These are phyloP conservation scores for Miichthys miiuy DNA, from an alignment of 2,797 vertebrate species.

Conservation along the genomic window DNA sequence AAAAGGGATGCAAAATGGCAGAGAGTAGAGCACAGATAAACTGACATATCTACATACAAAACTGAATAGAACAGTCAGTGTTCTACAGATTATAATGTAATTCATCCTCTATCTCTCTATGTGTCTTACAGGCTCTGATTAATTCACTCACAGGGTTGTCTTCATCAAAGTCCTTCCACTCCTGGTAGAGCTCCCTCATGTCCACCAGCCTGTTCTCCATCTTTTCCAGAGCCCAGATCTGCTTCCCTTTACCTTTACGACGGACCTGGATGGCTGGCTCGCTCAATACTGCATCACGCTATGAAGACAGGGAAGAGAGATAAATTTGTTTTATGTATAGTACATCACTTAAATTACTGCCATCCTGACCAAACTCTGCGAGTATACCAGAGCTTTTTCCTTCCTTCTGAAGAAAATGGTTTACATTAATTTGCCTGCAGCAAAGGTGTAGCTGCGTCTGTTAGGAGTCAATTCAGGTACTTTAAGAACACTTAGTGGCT, in stretches of 20 bases:
- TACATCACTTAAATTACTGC: background rate
- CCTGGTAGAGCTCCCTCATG: conserved; percentile 98
- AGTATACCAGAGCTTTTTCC: background rate
- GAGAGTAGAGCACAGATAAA: background rate
- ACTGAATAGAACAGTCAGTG: background rate
- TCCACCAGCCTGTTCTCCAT: conserved; percentile 96
- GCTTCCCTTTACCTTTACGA: conserved; percentile 94
- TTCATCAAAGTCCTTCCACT: conserved; percentile 95
- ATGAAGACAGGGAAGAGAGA: background rate
- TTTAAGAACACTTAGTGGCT: background rate
- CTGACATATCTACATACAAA: background rate
- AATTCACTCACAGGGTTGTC: conserved; percentile 88
- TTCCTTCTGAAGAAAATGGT: background rate
- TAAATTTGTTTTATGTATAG: background rate
- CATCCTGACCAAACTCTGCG: background rate
- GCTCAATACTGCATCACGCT: conserved; percentile 93
- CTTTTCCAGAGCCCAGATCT: conserved; percentile 98
- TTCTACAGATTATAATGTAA: background rate
- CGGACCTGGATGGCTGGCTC: conserved; percentile 97
- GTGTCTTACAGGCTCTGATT: background rate
- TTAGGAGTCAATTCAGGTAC: background rate
- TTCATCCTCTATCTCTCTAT: background rate
- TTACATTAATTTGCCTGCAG: background rate
- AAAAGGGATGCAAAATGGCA: background rate
- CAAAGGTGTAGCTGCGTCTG: background rate